Base-by-base conservation (phyloP, 2,888 invertebrate genomes). In the Himalopsyche tibetana region DNA sequence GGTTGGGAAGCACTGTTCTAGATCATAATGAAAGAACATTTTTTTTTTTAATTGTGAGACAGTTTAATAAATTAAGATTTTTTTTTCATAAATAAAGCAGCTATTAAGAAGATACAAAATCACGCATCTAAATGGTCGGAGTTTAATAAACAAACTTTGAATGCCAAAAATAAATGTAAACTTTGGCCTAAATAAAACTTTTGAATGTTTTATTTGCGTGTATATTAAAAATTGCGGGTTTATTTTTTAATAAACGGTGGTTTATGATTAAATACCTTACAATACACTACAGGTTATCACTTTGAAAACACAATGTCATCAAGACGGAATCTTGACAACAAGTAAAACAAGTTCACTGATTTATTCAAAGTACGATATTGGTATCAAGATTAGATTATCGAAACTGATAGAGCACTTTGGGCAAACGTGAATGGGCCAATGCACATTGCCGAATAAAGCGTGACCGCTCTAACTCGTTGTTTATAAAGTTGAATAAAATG, bases 371-470 rank as follows among this genome's bases (percentile, higher is more conserved):
- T 63, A 63, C 8, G 8, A 8, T 63, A 19, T 63, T 63, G 51
- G 51, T 51, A 51, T 51, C 51, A 51, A 63, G 63, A 63, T 63
- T 9, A 63, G 63, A 19, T 63, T 63, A 63, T 63, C 28, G 19
- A 63, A 63, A 19, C 63, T 28, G 19, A 63, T 63, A 19, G 9
- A 63, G 5, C 51, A 63, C 19, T 63, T 19, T 63, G 19, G 63
- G 63, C 63, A 63, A 63, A 19, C 63, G 19, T 63, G 63, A 63
- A 63, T 63, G 63, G 63, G 28, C 63, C 63, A 63, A 19, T n/a
- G 63, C 63, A 28, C 63, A 63, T 19, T 63, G 63, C 19, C 63
- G 63, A 63, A 63, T 63, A 63, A 63, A 63, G 15, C 63, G 63
- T 63, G 63, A 63, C 63, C 19, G 63, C 1, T n/a, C 63, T 63